phyloP scores from a whole-genome alignment of 1,140 invertebrate genomes.

The Aphelenchoides besseyi region DNA sequence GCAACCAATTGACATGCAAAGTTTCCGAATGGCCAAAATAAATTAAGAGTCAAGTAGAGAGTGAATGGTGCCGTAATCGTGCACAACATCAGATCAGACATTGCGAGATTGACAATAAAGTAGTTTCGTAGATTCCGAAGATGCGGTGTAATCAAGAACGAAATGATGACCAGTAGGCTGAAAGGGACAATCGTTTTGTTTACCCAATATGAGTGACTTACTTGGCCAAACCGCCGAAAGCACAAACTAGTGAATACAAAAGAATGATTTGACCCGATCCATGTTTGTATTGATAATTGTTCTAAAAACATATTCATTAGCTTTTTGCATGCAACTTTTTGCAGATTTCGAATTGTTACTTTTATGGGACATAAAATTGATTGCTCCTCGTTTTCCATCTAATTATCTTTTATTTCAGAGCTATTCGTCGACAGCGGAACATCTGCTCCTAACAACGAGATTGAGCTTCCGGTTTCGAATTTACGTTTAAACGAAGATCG shows the following conservation, averaged over 20 bases:
- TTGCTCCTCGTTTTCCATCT: too few relatives aligned
- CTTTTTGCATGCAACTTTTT: not conserved
- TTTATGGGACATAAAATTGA: not conserved
- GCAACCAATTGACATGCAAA: constrained; percentile 55
- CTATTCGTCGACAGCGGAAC: not conserved
- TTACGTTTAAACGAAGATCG: not conserved
- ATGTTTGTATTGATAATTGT: constrained; percentile 55
- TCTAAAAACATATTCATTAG: constrained; percentile 41
- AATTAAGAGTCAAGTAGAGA: constrained; percentile 56
- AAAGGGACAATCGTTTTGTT: too few relatives aligned
- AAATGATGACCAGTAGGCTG: constrained; percentile 56
- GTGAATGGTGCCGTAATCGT: constrained; percentile 58
- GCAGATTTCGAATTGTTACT: not conserved
- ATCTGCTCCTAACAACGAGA: not conserved
- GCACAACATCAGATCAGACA: constrained; percentile 60
- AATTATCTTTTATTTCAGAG: too few relatives aligned
- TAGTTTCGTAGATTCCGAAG: constrained; percentile 61
- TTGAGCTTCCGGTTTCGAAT: not conserved
- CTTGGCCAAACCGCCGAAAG: constrained; percentile 59
- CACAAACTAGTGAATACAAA: constrained; percentile 55
- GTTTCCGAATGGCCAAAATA: constrained; percentile 63
- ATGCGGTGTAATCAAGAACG: constrained; percentile 52
- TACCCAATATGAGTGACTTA: too few relatives aligned
- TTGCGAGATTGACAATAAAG: constrained; percentile 61
- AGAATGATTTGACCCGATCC: constrained; percentile 52